Conservation (phyloP, 1,140 invertebrate genomes). For the Dendroctonus valens region DNA sequence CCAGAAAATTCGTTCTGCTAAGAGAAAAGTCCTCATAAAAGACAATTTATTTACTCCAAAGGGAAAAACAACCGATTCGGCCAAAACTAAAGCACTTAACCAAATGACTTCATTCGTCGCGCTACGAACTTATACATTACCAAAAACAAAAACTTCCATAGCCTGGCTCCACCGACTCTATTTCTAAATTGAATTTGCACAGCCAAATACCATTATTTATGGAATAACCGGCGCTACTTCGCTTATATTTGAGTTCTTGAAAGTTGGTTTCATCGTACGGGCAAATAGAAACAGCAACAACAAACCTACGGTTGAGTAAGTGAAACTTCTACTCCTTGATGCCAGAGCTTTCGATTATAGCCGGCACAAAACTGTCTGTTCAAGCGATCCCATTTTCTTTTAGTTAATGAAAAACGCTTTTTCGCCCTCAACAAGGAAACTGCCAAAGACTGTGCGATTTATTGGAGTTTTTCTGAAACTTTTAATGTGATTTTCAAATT, state of each 20-base stretch:
- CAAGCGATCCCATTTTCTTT: too few relatives aligned
- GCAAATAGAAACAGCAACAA: too few relatives aligned
- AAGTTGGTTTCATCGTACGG: background rate
- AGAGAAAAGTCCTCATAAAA: too few relatives aligned
- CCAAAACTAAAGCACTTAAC: slow-evolving; percentile 16
- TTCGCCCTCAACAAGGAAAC: too few relatives aligned
- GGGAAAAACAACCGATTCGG: slow-evolving; percentile 3
- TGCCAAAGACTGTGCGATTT: background rate
- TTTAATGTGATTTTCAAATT: background rate
- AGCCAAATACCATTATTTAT: slow-evolving; percentile 15
- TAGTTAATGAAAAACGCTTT: too few relatives aligned
- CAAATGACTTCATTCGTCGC: slow-evolving; percentile 15
- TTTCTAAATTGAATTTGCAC: slow-evolving; percentile 18
- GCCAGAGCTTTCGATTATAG: background rate
- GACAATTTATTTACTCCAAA: too few relatives aligned
- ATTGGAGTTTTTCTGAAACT: background rate
- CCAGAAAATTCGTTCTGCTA: too few relatives aligned
- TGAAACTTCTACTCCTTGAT: too few relatives aligned
- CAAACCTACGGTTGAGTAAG: too few relatives aligned
- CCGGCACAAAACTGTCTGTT: background rate
- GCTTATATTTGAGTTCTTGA: background rate
- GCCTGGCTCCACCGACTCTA: slow-evolving; percentile 22
- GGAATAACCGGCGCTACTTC: background rate
- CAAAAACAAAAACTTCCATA: slow-evolving; percentile 7
- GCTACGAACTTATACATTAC: background rate